A percentile compares a stretch with the other conserved stretches of the same genome.
These are phyloP conservation scores for Cantharis rufa DNA, from an alignment of 2,888 invertebrate genomes.

Conservation along the genomic window DNA sequence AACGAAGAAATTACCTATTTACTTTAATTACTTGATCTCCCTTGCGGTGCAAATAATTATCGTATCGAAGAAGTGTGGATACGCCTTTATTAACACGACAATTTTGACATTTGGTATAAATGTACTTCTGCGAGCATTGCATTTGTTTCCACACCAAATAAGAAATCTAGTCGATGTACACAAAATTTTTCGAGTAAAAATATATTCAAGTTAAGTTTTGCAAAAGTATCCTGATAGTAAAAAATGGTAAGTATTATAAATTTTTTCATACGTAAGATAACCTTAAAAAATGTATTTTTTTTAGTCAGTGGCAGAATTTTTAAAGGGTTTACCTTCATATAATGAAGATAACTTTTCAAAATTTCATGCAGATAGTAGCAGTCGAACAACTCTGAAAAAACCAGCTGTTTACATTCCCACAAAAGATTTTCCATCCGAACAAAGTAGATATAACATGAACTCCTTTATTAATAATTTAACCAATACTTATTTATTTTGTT, in stretches of 20 bases:
- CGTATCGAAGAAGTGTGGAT: background rate
- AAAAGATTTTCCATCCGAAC: conserved; percentile 90
- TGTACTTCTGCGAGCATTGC: background rate
- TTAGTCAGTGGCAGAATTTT: conserved; percentile 85
- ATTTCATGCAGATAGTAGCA: conserved; percentile 85
- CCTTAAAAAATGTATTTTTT: conserved; percentile 42
- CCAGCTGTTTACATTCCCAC: conserved; percentile 92
- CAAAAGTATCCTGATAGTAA: background rate
- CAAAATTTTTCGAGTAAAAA: background rate
- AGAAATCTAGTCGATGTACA: background rate
- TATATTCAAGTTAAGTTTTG: background rate
- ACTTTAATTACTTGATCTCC: too few species aligned
- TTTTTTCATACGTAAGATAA: background rate
- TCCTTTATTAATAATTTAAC: background rate
- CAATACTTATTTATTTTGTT: conserved; percentile 40
- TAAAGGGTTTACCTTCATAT: conserved; percentile 89
- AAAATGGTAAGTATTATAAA: background rate
- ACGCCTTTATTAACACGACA: background rate
- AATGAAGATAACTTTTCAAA: conserved; percentile 90
- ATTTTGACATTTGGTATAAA: background rate
- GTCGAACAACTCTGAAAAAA: conserved; percentile 79
- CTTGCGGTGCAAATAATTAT: background rate
- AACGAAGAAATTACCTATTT: too few species aligned
- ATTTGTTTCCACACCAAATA: background rate
- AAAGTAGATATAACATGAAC: conserved; percentile 66